Percentiles rank a stretch among this genome's conserved stretches.
These are phyloP conservation scores for Eptesicus fuscus DNA, from an alignment of 2,113 vertebrate species.

Conservation along the genomic window DNA sequence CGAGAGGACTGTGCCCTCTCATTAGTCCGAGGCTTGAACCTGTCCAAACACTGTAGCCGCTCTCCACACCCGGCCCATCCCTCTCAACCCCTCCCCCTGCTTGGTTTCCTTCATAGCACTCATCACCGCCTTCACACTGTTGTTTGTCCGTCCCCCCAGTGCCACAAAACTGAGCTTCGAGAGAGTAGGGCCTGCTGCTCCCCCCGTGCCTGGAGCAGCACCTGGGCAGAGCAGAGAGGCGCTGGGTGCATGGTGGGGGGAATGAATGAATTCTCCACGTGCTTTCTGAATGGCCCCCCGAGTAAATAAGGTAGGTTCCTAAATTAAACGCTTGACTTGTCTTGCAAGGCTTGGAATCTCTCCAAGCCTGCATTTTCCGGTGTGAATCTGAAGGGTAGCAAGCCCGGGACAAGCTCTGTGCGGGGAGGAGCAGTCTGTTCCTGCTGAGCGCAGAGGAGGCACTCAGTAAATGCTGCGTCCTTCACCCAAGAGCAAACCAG, in stretches of 20 bases:
- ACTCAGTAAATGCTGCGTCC: neutral
- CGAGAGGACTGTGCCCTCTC: too few species aligned
- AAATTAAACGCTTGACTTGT: neutral
- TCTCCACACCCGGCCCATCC: too few species aligned
- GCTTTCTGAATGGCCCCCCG: neutral
- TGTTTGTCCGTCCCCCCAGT: neutral
- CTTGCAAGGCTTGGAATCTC: neutral
- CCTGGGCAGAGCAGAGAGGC: neutral
- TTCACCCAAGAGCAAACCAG: neutral
- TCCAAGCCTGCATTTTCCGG: neutral
- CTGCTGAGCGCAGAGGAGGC: too few species aligned
- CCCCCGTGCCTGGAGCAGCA: neutral
- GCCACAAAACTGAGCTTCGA: neutral
- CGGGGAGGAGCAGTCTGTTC: neutral
- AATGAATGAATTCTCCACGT: neutral
- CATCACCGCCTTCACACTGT: neutral
- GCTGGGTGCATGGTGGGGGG: fast-evolving
- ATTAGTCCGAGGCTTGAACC: too few species aligned
- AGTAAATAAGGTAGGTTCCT: neutral
- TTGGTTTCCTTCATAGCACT: neutral
- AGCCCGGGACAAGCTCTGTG: neutral
- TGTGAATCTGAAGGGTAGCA: neutral
- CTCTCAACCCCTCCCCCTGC: neutral
- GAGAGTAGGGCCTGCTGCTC: neutral
- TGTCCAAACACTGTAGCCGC: too few species aligned